phyloP scores from a whole-genome alignment of 2,797 vertebrate species.

The Eospalax fontanierii region DNA sequence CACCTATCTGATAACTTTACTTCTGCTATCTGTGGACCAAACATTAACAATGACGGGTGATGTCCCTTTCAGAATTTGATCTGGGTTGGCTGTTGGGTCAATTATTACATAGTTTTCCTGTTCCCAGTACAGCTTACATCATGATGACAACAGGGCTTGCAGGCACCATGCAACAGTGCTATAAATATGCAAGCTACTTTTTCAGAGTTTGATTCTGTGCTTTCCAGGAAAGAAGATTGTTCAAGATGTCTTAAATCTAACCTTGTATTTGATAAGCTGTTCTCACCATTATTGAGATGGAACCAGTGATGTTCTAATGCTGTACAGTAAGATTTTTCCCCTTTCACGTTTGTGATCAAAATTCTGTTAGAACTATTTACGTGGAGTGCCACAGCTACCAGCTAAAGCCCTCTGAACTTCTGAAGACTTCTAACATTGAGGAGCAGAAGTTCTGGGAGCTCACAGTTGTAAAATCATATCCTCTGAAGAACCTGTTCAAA shows the following conservation, averaged over 20 bases:
- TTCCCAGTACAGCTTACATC: too few relatives aligned
- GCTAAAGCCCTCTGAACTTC: background rate
- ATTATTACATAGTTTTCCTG: background rate
- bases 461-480: background rate
- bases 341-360: background rate
- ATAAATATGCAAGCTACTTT: background rate
- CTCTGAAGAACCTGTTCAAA: background rate
- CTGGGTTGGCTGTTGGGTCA: background rate
- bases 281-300: background rate
- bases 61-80: background rate
- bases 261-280: background rate
- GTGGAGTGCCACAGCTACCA: too few relatives aligned
- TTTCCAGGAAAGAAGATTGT: background rate
- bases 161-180: background rate
- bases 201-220: background rate
- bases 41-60: background rate
- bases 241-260: background rate
- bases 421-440: background rate
- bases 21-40: background rate
- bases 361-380: background rate
- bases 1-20: background rate
- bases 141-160: too few relatives aligned
- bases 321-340: background rate
- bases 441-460: background rate
- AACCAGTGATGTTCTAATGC: background rate